Evolutionary conservation across 2,888 invertebrate species (phyloP), one percentile per base, ranked within the genome.

Genomic region (Lordiphosa fenestrarum): DNA sequence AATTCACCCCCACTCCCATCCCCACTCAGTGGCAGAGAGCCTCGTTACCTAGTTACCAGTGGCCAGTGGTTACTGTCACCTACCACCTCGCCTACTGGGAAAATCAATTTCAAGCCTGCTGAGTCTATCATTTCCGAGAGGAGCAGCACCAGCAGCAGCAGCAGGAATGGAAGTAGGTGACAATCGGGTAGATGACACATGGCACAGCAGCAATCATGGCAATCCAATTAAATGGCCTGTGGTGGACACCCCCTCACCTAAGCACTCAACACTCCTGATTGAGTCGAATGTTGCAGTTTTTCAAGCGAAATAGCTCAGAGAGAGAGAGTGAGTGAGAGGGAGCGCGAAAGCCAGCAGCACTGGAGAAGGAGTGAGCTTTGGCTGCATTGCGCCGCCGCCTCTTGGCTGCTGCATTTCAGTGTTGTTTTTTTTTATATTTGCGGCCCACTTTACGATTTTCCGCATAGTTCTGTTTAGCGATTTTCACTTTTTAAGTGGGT

Each of bases 161-260:
- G 6, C 9, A 33, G 10, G 33, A 6, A 13, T 44, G 33, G 30
- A 44, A 33, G 44, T 35, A 21, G 36, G 35, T 47, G 33, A 36
- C 36, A 36, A 44, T 33, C 59, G 49, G 59, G 59, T 56, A 63
- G 62, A 68, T 56, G 69, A 68, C 62, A 69, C 53, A 30, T 30
- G 30, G 30, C 30, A 9, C 30, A 30, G 30, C 30, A 30, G 39
- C 66, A 62, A 73, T 66, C 62, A 61, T 80, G 65, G 74, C 73
- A 75, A 75, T 80, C 77, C 81, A 75, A 75, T 75, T 75, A 75
- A 75, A 66, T 72, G 77, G 67, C 58, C 62, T 59, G 53, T 50
- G 47, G 42, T 37, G 30, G 9, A 9, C 9, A 9, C 30, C 30
- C 30, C 30, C 30, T 7, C 9, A 30, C 7, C 30, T 2, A 25